phyloP scores from a whole-genome alignment of 2,113 vertebrate genomes.

The Laterallus jamaicensis region DNA sequence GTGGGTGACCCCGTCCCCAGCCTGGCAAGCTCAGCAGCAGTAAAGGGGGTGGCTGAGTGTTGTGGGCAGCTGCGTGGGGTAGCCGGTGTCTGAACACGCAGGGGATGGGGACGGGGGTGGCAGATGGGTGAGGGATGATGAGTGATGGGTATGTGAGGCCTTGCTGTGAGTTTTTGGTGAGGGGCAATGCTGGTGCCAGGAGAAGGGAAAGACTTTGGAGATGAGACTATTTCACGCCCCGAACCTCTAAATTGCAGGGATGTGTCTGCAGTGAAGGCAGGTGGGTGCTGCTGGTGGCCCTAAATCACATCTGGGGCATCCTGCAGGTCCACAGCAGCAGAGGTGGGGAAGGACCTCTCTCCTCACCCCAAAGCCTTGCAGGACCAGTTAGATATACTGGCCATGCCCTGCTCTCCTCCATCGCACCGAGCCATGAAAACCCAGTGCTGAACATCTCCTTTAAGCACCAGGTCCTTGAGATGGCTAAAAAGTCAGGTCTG shows the following conservation, averaged over 20 bases:
- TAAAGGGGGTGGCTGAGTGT: rapidly evolving
- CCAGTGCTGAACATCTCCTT: neutral
- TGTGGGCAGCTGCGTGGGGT: neutral
- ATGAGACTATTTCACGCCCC: rapidly evolving
- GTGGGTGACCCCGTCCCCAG: neutral
- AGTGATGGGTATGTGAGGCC: rapidly evolving
- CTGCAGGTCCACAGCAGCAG: neutral
- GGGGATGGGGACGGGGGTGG: neutral
- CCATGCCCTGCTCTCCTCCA: neutral
- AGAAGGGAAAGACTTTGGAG: neutral
- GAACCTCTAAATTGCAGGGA: neutral
- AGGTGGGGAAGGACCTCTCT: neutral
- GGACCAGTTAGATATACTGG: neutral
- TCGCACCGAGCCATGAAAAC: rapidly evolving
- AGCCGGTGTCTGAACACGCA: rapidly evolving
- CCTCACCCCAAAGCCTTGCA: neutral
- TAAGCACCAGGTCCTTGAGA: neutral
- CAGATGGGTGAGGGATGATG: neutral
- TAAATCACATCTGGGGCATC: neutral
- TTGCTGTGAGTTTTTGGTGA: neutral
- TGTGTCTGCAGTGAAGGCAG: rapidly evolving
- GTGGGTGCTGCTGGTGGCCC: neutral
- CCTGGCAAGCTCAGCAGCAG: neutral
- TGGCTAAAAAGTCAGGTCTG: neutral
- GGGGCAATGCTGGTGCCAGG: neutral